A percentile compares a stretch with the other conserved stretches of the same genome.
Conservation (phyloP, 2,797 vertebrate species). For the Setipinna tenuifilis region DNA sequence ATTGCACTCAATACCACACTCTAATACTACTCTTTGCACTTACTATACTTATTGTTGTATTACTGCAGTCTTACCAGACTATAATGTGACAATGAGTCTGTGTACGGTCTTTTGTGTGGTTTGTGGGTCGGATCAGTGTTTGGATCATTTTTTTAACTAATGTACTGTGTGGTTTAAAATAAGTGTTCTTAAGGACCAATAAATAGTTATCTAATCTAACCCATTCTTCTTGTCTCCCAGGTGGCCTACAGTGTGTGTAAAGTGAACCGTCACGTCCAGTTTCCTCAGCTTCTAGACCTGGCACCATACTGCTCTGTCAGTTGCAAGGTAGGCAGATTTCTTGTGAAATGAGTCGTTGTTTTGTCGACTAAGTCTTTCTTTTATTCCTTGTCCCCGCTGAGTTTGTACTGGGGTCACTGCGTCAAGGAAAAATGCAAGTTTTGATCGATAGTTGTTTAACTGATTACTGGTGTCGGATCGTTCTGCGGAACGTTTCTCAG, state of each 20-base stretch:
- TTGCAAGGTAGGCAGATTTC: constrained; percentile 85
- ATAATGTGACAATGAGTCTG: too few relatives aligned
- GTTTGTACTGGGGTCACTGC: constrained; percentile 14
- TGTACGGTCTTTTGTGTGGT: too few relatives aligned
- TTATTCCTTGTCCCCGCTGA: not conserved
- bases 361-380: not conserved
- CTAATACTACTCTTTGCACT: too few relatives aligned
- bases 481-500: not conserved
- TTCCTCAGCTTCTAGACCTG: constrained; percentile 91
- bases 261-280: constrained; percentile 90
- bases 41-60: too few relatives aligned
- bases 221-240: constrained; percentile 62
- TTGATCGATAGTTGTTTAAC: not conserved
- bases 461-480: not conserved
- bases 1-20: too few relatives aligned
- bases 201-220: too few relatives aligned
- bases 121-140: too few relatives aligned
- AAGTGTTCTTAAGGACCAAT: too few relatives aligned
- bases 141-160: too few relatives aligned
- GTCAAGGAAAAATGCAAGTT: not conserved
- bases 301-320: constrained; percentile 89
- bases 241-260: constrained; percentile 91
- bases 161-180: too few relatives aligned
- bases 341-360: not conserved
- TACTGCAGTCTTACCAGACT: too few relatives aligned